Evolutionary conservation across 2,888 invertebrate species (phyloP).

Genomic region (Miltochrista miniata): DNA sequence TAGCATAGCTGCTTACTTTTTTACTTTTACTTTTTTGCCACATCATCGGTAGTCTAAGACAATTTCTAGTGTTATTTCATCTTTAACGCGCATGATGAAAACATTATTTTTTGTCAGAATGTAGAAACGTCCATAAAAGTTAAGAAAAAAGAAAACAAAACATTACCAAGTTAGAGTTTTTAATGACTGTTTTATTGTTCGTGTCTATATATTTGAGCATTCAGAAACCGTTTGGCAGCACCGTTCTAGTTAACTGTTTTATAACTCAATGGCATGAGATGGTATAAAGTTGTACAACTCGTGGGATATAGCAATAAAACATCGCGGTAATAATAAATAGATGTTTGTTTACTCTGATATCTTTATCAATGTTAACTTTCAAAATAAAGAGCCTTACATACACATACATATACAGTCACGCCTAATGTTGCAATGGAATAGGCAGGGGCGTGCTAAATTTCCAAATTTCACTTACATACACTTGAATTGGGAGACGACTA

Average conservation of each 20-base stretch:
- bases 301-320: slow-evolving; percentile 68
- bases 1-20: no score
- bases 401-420: no score
- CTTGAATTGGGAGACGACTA: no score
- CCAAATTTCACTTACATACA: no score
- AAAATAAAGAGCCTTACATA: no score
- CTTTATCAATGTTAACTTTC: no score
- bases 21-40: background rate
- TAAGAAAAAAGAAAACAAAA: slow-evolving; percentile 70
- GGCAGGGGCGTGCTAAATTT: no score
- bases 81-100: slow-evolving; percentile 40
- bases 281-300: slow-evolving; percentile 66
- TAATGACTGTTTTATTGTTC: slow-evolving; percentile 78
- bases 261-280: slow-evolving; percentile 82
- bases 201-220: slow-evolving; percentile 69
- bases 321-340: slow-evolving; percentile 61
- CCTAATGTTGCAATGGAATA: no score
- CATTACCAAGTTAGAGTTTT: slow-evolving; percentile 72
- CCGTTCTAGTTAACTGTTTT: slow-evolving; percentile 78
- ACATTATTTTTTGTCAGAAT: slow-evolving; percentile 48
- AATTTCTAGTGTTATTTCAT: slow-evolving; percentile 32
- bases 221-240: slow-evolving; percentile 58
- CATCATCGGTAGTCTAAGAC: background rate
- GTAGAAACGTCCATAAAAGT: slow-evolving; percentile 42
- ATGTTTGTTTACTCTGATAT: slow-evolving; percentile 21